Conservation (phyloP, 1,140 invertebrate genomes). For the Bacillus rossius region DNA sequence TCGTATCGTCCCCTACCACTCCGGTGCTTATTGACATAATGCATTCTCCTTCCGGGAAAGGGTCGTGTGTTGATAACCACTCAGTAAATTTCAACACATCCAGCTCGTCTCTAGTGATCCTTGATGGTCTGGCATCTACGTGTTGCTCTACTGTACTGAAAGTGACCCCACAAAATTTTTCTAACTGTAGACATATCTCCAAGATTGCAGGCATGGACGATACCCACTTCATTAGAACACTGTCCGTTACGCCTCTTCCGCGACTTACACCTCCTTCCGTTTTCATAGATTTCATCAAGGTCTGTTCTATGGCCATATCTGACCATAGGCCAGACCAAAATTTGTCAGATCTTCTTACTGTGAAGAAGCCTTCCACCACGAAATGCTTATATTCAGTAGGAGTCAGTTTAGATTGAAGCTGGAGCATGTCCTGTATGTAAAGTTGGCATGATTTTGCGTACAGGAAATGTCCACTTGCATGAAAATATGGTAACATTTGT, state of each 20-base stretch:
- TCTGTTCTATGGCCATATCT: slow-evolving; percentile 40
- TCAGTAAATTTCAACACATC: slow-evolving; percentile 32
- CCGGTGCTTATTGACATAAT: not conserved
- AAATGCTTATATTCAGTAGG: slow-evolving; percentile 35
- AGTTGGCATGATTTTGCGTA: slow-evolving; percentile 47
- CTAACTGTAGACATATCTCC: slow-evolving; percentile 24
- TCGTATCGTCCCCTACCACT: not conserved
- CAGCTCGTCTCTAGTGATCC: slow-evolving; percentile 35
- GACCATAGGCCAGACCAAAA: slow-evolving; percentile 40
- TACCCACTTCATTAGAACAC: slow-evolving; percentile 33
- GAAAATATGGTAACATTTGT: slow-evolving; percentile 43
- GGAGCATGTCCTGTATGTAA: slow-evolving; percentile 37
- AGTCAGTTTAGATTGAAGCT: slow-evolving; percentile 32
- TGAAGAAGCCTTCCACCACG: slow-evolving; percentile 33
- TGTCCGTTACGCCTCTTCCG: slow-evolving; percentile 23
- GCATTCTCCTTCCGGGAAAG: not conserved
- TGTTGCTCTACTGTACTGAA: slow-evolving; percentile 39
- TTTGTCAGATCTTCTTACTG: slow-evolving; percentile 38
- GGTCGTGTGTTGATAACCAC: slow-evolving; percentile 32
- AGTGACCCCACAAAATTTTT: slow-evolving; percentile 33
- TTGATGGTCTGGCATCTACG: slow-evolving; percentile 36
- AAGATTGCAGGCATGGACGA: slow-evolving; percentile 30
- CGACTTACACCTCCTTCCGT: slow-evolving; percentile 26
- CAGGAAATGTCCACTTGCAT: slow-evolving; percentile 39
- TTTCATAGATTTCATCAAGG: slow-evolving; percentile 37